Base-by-base conservation (phyloP, 92 coral and sea anemone genomes). In the Paramuricea clavata region DNA sequence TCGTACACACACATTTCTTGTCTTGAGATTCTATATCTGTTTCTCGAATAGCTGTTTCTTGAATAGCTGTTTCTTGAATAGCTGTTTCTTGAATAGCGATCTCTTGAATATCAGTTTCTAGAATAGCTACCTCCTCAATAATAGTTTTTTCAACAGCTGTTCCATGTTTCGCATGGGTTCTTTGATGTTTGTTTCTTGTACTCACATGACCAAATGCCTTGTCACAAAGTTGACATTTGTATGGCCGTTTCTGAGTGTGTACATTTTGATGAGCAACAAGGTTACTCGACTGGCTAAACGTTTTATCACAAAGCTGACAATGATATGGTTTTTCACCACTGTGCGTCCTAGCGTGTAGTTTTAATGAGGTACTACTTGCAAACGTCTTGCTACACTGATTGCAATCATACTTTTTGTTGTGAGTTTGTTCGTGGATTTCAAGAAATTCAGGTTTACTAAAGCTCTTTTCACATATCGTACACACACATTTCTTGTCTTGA, bases 161-260 rank as follows among this genome's bases (percentile, higher is more conserved):
- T 21, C 6, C 39, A 65, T 30, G 27, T 0, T 30, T 31, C 9
- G 27, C 28, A 19, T 65, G 72, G 13, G 72, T 65, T 65, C 21
- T 30, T 65, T 9, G 72, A 65, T 65, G 72, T 28, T 33, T 30
- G 36, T 65, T 65, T 65, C 72, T 25, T 11, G 72, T 65, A 13
- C 72, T 65, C 36, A 65, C 72, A 65, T 65, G 72, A 19, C 72
- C 72, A 65, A 65, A 65, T 65, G 72, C 72, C 39, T 65, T 65
- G 2, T 65, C 39, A 33, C 72, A 65, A 31, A 65, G 19, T 25
- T 65, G 36, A 33, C 72, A 65, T 27, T 65, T 65, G 72, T 65
- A 65, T 65, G 72, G 72, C 22, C 72, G 72, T 65, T 65, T n/a
- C 41, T 16, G 39, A 28, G 72, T 65, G 28, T 65, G 72, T 12